Evolutionary conservation across 2,888 invertebrate genomes (phyloP).

Genomic region (Heteromurus nitidus): DNA sequence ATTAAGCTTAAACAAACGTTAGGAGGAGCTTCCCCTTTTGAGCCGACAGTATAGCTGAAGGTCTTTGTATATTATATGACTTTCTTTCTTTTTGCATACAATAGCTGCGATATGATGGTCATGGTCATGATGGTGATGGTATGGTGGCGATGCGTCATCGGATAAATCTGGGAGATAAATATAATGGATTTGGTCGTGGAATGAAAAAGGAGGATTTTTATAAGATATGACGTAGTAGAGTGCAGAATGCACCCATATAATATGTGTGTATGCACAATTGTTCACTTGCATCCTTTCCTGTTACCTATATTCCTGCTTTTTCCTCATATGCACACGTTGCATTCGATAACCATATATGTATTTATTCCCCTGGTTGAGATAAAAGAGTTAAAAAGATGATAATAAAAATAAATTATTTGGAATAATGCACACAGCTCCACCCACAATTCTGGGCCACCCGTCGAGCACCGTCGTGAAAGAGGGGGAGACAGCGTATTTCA

Average conservation of each 20-base stretch:
- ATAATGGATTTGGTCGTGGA: slow-evolving; percentile 39
- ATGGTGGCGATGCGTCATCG: slow-evolving; percentile 39
- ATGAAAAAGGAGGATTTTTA: neutral
- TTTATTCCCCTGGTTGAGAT: slow-evolving; percentile 58
- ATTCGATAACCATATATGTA: slow-evolving; percentile 34
- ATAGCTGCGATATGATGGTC: neutral
- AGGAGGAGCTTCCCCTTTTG: slow-evolving; percentile 29
- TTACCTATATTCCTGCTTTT: slow-evolving; percentile 24
- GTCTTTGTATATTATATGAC: no score
- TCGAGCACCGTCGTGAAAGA: slow-evolving; percentile 80
- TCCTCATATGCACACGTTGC: slow-evolving; percentile 49
- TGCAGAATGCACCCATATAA: slow-evolving; percentile 42
- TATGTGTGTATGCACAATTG: slow-evolving; percentile 16
- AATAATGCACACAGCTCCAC: slow-evolving; percentile 78
- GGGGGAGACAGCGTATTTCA: slow-evolving; percentile 80
- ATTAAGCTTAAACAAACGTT: slow-evolving; percentile 59
- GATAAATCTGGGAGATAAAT: slow-evolving; percentile 44
- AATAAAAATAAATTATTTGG: slow-evolving; percentile 71
- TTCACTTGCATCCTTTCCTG: slow-evolving; percentile 38
- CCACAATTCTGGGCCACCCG: slow-evolving; percentile 80
- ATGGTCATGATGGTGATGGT: slow-evolving; percentile 21
- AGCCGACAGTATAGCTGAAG: neutral
- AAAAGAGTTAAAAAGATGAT: slow-evolving; percentile 67
- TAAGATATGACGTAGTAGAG: slow-evolving; percentile 32
- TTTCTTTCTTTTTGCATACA: neutral